These are phyloP conservation scores for Cotesia vestalis DNA, from an alignment of 1,140 invertebrate species.

Conservation along the genomic window DNA sequence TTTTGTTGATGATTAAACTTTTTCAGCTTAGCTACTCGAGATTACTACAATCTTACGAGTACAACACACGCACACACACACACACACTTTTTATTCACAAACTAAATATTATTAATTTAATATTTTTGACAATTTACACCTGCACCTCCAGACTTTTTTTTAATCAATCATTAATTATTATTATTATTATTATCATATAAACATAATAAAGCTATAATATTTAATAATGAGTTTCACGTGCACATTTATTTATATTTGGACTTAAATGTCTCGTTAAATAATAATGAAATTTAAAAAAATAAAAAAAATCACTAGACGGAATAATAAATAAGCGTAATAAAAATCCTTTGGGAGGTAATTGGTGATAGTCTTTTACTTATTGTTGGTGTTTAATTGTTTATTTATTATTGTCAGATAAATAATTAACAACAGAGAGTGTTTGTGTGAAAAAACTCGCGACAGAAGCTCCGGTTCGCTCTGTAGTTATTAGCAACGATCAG, in stretches of 20 bases:
- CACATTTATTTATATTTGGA: too few relatives aligned
- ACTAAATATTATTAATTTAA: too few relatives aligned
- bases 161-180: too few relatives aligned
- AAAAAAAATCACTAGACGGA: neutral
- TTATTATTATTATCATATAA: too few relatives aligned
- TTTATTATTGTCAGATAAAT: neutral
- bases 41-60: too few relatives aligned
- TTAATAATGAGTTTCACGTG: neutral
- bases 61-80: too few relatives aligned
- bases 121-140: too few relatives aligned
- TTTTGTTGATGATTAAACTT: too few relatives aligned
- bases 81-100: too few relatives aligned
- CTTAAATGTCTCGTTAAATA: too few relatives aligned
- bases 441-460: neutral
- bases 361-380: conserved; percentile 13
- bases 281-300: neutral
- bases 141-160: too few relatives aligned
- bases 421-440: neutral
- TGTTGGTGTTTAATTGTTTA: neutral
- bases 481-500: conserved; percentile 49
- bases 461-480: conserved; percentile 30
- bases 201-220: neutral
- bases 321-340: conserved; percentile 40
- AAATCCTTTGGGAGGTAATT: conserved; percentile 30
- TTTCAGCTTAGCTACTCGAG: too few relatives aligned